These are phyloP conservation scores for Eupeodes latifasciatus DNA, from an alignment of 2,888 invertebrate genomes.

Conservation along the genomic window DNA sequence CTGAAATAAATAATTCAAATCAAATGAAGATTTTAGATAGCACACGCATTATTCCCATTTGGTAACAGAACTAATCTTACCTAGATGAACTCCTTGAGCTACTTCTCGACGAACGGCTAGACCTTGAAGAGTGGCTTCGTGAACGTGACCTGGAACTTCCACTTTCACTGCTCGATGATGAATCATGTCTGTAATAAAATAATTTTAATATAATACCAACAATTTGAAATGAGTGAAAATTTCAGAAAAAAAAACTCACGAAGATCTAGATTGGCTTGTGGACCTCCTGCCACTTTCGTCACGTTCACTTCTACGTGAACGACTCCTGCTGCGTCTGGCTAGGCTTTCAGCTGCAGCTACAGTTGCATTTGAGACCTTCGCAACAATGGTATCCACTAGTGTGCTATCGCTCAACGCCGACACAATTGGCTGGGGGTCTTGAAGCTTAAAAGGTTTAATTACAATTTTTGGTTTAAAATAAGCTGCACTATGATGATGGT, in stretches of 20 bases:
- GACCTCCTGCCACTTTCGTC: slow-evolving; percentile 79
- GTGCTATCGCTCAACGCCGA: slow-evolving; percentile 82
- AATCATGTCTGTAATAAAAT: slow-evolving; percentile 78
- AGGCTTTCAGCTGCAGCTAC: slow-evolving; percentile 83
- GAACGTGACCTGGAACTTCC: slow-evolving; percentile 82
- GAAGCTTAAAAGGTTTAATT: slow-evolving; percentile 84
- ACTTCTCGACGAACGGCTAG: slow-evolving; percentile 82
- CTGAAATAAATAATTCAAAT: slow-evolving; percentile 71
- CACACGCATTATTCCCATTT: too few relatives aligned
- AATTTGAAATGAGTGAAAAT: background rate
- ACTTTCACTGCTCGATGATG: slow-evolving; percentile 82
- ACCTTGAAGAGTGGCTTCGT: slow-evolving; percentile 82
- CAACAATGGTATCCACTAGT: slow-evolving; percentile 83
- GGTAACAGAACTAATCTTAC: slow-evolving; percentile 71
- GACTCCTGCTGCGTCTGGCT: slow-evolving; percentile 82
- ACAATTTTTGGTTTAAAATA: slow-evolving; percentile 83
- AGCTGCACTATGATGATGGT: slow-evolving; percentile 69
- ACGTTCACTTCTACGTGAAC: slow-evolving; percentile 80
- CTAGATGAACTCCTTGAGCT: slow-evolving; percentile 82
- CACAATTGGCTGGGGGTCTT: slow-evolving; percentile 83
- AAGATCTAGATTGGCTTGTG: slow-evolving; percentile 85
- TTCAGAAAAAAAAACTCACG: slow-evolving; percentile 76
- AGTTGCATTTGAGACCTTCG: slow-evolving; percentile 83
- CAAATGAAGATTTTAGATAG: too few relatives aligned
- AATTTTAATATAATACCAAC: background rate